These are phyloP conservation scores for Merodon equestris DNA, from an alignment of 2,888 invertebrate species.

Conservation along the genomic window DNA sequence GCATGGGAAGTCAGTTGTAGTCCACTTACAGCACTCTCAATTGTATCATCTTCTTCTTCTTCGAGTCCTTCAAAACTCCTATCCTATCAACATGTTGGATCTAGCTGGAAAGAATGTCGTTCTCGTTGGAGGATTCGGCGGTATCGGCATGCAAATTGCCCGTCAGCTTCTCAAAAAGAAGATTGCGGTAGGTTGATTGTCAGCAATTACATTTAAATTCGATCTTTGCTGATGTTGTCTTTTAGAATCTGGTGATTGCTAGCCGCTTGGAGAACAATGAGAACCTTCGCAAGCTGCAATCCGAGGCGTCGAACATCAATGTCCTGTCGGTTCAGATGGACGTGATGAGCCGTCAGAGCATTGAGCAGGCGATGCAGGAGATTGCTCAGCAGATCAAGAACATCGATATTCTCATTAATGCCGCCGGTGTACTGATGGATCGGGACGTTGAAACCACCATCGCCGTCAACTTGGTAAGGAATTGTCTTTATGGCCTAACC, in stretches of 20 bases:
- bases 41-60: constrained; percentile 56
- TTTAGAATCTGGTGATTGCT: constrained; percentile 74
- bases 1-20: constrained; percentile 50
- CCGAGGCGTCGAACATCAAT: constrained; percentile 71
- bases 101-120: constrained; percentile 75
- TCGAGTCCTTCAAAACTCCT: too few species aligned
- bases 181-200: constrained; percentile 69
- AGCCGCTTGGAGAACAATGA: constrained; percentile 76
- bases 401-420: constrained; percentile 76
- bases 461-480: constrained; percentile 75
- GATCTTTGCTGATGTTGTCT: not conserved
- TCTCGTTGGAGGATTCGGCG: constrained; percentile 74
- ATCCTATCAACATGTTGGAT: constrained; percentile 74
- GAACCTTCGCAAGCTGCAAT: constrained; percentile 74
- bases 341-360: constrained; percentile 72
- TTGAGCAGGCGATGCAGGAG: constrained; percentile 73
- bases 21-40: constrained; percentile 57
- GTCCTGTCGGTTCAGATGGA: constrained; percentile 74
- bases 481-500: not conserved
- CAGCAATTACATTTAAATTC: not conserved
- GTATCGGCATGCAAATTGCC: constrained; percentile 74
- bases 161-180: constrained; percentile 74
- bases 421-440: constrained; percentile 75
- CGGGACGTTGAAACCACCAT: constrained; percentile 76
- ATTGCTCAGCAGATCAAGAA: constrained; percentile 72